phyloP scores from a whole-genome alignment of 2,113 vertebrate genomes.

The Gorsachius goisagi region DNA sequence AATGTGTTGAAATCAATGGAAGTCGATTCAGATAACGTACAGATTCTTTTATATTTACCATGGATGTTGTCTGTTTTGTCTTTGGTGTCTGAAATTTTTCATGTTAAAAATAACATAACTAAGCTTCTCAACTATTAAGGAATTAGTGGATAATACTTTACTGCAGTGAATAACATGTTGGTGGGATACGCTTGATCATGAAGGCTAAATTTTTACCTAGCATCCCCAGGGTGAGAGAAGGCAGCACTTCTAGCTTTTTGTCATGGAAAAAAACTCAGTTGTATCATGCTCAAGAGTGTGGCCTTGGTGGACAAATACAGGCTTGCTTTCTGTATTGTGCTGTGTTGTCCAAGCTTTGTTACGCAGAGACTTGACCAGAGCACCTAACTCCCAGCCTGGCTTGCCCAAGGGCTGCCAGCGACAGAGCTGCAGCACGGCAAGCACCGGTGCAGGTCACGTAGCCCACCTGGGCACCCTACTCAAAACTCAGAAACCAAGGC shows the following conservation, averaged over 20 bases:
- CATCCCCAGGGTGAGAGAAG: not conserved
- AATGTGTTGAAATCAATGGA: not conserved
- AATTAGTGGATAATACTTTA: not conserved
- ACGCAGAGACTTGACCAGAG: not conserved
- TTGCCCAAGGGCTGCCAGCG: not conserved
- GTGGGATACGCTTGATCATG: not conserved
- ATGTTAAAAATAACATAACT: not conserved
- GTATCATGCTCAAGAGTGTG: fast-evolving
- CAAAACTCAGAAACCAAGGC: not conserved
- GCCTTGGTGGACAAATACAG: not conserved
- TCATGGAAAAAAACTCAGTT: not conserved
- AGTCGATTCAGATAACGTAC: not conserved
- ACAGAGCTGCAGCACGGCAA: not conserved
- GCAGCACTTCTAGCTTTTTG: not conserved
- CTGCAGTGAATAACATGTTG: not conserved
- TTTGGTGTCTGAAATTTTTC: not conserved
- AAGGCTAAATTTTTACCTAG: not conserved
- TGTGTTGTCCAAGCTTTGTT: not conserved
- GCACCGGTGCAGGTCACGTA: fast-evolving
- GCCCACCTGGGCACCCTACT: not conserved
- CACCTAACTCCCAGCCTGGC: no score
- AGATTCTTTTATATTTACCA: not conserved
- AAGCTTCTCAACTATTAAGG: not conserved
- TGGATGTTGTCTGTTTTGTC: fast-evolving
- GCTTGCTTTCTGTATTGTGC: not conserved